These are phyloP conservation scores for Lepidonotus clava DNA, from an alignment of 2,888 invertebrate genomes.

Conservation along the genomic window DNA sequence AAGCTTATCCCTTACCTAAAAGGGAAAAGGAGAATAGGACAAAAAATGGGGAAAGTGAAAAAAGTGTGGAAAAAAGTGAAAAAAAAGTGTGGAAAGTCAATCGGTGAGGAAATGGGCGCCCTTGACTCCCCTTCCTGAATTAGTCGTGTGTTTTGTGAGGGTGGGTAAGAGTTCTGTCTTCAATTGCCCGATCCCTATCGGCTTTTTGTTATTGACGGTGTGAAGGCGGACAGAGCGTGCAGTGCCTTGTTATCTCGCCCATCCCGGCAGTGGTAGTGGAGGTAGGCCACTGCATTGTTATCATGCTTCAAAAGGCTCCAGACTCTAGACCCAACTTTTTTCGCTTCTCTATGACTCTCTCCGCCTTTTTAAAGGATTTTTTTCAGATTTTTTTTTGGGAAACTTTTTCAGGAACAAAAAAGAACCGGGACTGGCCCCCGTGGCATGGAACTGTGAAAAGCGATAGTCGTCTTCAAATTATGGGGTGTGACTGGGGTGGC, in stretches of 20 bases:
- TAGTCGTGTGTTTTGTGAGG: neutral
- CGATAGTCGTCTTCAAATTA: neutral
- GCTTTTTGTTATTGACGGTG: constrained; percentile 4
- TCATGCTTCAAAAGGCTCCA: constrained; percentile 14
- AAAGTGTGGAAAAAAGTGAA: no score
- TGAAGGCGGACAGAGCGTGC: neutral
- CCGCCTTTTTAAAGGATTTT: neutral
- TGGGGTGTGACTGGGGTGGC: neutral
- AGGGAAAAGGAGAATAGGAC: no score
- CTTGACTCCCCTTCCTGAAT: constrained; percentile 4
- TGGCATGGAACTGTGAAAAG: neutral
- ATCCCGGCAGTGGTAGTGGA: constrained; percentile 7
- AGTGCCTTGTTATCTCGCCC: neutral
- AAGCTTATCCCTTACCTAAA: no score
- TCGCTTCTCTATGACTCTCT: neutral
- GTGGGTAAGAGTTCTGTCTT: neutral
- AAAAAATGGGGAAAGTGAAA: neutral
- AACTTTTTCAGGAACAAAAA: neutral
- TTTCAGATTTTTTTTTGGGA: neutral
- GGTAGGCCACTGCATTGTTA: neutral
- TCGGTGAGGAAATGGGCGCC: neutral
- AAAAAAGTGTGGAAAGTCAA: constrained; percentile 1
- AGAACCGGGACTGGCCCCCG: neutral
- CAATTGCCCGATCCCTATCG: constrained; percentile 6
- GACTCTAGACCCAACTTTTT: constrained; percentile 23